Evolutionary conservation across 2,888 invertebrate genomes (phyloP).

Genomic region (Epinotia ramella): DNA sequence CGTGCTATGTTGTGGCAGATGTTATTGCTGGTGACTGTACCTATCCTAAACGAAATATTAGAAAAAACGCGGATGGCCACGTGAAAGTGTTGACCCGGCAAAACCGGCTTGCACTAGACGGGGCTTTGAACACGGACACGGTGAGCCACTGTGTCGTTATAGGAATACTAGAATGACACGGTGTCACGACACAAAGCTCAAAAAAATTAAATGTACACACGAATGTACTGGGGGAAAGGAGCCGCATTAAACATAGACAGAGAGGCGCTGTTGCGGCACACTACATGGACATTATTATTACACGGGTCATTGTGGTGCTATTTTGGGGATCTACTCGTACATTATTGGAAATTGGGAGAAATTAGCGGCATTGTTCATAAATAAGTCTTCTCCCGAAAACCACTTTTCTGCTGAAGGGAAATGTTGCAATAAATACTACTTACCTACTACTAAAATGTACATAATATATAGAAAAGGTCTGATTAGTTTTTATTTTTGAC

Average conservation of each 20-base stretch:
- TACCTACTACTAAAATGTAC: background rate
- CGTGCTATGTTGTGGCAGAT: too few species aligned
- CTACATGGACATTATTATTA: too few species aligned
- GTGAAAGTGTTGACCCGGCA: conserved; percentile 77
- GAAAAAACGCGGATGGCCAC: conserved; percentile 63
- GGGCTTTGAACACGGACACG: conserved; percentile 49
- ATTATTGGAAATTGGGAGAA: too few species aligned
- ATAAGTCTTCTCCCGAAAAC: background rate
- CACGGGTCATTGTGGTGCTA: too few species aligned
- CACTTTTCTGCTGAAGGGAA: background rate
- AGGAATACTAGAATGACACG: background rate
- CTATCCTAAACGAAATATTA: conserved; percentile 61
- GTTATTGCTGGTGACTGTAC: too few species aligned
- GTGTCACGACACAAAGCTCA: background rate
- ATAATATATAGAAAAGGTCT: background rate
- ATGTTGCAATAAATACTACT: background rate
- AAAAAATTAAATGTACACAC: background rate
- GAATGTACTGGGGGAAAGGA: background rate
- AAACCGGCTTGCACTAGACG: conserved; percentile 61
- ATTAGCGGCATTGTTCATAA: background rate
- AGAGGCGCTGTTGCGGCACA: too few species aligned
- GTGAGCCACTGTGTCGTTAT: conserved; percentile 30
- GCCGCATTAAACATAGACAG: background rate
- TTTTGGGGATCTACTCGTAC: too few species aligned
- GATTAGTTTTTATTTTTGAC: too few species aligned